Evolutionary conservation across 2,113 vertebrate genomes (phyloP), one percentile per base, ranked within the genome.

Genomic region (Etheostoma cragini): DNA sequence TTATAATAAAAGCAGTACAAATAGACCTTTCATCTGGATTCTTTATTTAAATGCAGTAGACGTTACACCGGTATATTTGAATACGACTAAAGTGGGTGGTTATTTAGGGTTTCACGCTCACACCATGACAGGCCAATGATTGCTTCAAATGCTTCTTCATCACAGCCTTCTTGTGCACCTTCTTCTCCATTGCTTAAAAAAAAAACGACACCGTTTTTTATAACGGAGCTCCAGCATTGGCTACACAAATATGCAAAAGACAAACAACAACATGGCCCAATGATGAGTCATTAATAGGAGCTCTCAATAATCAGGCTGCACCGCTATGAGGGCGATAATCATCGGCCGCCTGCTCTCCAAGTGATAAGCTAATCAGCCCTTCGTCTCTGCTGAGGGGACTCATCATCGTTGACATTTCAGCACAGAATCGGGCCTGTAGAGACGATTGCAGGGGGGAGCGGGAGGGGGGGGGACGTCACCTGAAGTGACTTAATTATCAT

Each of bases 331-430:
- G 78, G 73, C 21, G 87, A 92, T 92, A 87, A 91, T 87, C 89
- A 90, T 89, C 82, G 73, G 82, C 86, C 74, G 87, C 86, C 90
- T 91, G 90, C 89, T 89, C 88, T 83, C 86, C 72, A 61, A 78
- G 73, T 84, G 92, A 93, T 93, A 90, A 93, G 91, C 91, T 90
- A 90, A 93, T 93, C 92, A 91, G 87, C 80, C 74, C 80, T 82
- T 49, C 73, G 70, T 85, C 88, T 85, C 63, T 50, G 61, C 79
- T 76, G 76, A 88, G 90, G 81, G 82, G 84, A 86, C 92, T 89
- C 88, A 87, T 89, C 89, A 88, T 82, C 86, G 67, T 80, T 92
- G 91, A 93, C 91, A 92, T 93, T 92, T 90, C 76, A 82, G 88
- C 61, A 8, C 72, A 64, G 80, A 75, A 85, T 82, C 45, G 53